Conservation (phyloP, 2,888 invertebrate genomes). For the Tinea pellionella region DNA sequence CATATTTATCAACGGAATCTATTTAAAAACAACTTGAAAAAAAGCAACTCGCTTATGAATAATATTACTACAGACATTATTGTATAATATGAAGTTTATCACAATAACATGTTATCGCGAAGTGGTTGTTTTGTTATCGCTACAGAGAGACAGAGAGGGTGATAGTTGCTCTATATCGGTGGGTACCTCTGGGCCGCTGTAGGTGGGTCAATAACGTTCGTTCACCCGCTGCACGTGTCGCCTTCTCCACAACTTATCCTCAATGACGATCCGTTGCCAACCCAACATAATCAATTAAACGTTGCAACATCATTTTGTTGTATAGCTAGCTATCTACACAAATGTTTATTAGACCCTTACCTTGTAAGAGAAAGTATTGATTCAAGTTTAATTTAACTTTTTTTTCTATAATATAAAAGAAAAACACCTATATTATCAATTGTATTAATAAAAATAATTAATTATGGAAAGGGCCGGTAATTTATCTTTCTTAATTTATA, state of each 20-base stretch:
- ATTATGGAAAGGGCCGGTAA: too few species aligned
- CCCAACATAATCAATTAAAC: background rate
- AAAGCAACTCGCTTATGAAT: constrained; percentile 5
- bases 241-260: constrained; percentile 8
- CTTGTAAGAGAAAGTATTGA: too few species aligned
- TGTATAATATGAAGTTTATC: constrained; percentile 4
- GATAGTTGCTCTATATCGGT: background rate
- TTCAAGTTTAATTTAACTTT: too few species aligned
- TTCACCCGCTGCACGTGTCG: constrained; percentile 12
- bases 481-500: too few species aligned
- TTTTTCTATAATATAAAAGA: too few species aligned
- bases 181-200: background rate
- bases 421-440: too few species aligned
- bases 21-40: constrained; percentile 2
- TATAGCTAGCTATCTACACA: too few species aligned
- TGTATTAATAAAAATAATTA: too few species aligned
- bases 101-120: constrained; percentile 4
- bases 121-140: constrained; percentile 8
- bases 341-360: too few species aligned
- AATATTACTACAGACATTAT: constrained; percentile 3
- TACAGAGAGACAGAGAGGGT: background rate
- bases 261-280: constrained; percentile 5
- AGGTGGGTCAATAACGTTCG: constrained; percentile 14
- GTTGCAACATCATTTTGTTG: background rate
- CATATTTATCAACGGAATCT: background rate